Base-by-base conservation (phyloP, 2,797 vertebrate species). In the Bryconaethiops microstoma region DNA sequence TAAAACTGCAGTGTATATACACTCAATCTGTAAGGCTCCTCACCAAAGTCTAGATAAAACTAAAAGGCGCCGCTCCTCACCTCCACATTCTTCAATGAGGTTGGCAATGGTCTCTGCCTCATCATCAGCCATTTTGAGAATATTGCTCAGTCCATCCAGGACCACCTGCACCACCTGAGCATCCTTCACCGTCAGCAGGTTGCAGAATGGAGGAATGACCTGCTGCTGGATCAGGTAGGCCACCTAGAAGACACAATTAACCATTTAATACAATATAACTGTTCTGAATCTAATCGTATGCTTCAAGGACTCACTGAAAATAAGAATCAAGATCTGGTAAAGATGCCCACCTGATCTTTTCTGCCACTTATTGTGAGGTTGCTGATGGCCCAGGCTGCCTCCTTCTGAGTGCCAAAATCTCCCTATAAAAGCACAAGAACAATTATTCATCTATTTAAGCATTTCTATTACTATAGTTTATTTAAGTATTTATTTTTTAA, bases 381-480 rank as follows among this genome's bases (percentile, higher is more conserved):
- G 94, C 98, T 99, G 94, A 99, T 99, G 91, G 97, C 98, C 98
- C 98, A 99, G 29, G 98, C 98, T 70, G 98, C 98, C 93, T 99
- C 98, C 82, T 99, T 99, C 91, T 99, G 98, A 85, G 98, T 99
- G 80, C 98, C 98, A 91, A 99, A 99, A 90, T 99, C 98, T 23
- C 98, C 98, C 98, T 99, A 74, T 13, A 88, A 91, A 79, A 57
- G 25, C 0, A 29, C 29, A 29, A 84, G 12, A 25, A 19, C 10
- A 45, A 45, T 45, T 0, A 45, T 45, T 12, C 5, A 45, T 45
- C 3, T 45, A 45, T 42, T 7, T 42, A 42, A 42, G 42, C 9
- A 42, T 42, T 42, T 42, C 42, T 9, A 29, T 29, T 29, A 29
- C 1, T 29, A 29, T 29, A 29, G 29, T 29, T 29, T 29, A 29